These are phyloP conservation scores for Nemotelus nigrinus DNA, from an alignment of 2,888 invertebrate genomes.

Conservation along the genomic window DNA sequence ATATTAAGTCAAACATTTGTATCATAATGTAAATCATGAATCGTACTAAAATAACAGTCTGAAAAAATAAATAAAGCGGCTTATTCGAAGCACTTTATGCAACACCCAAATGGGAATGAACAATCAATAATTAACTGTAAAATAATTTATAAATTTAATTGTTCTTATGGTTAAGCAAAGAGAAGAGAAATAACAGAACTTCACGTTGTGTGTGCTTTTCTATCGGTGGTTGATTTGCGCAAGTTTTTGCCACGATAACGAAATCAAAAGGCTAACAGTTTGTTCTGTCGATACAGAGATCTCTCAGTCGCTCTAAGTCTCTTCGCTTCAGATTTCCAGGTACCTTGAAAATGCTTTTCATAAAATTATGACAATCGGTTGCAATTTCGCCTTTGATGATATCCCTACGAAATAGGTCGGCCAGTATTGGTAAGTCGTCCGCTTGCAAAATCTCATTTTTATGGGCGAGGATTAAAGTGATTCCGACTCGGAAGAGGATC, in stretches of 20 bases:
- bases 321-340: slow-evolving; percentile 75
- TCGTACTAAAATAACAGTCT: slow-evolving; percentile 22
- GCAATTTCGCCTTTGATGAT: slow-evolving; percentile 82
- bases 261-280: slow-evolving; percentile 26
- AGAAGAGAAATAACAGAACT: slow-evolving; percentile 1
- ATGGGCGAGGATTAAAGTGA: slow-evolving; percentile 83
- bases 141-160: slow-evolving; percentile 26
- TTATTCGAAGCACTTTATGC: too few relatives aligned
- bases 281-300: slow-evolving; percentile 56
- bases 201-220: too few relatives aligned
- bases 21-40: not conserved
- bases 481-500: slow-evolving; percentile 87
- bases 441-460: slow-evolving; percentile 77
- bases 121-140: not conserved
- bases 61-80: too few relatives aligned
- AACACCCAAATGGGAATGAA: too few relatives aligned
- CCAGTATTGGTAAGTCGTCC: slow-evolving; percentile 82
- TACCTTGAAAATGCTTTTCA: slow-evolving; percentile 86
- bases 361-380: slow-evolving; percentile 88
- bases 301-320: slow-evolving; percentile 61
- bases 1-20: slow-evolving; percentile 32
- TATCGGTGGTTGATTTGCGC: too few relatives aligned
- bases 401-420: slow-evolving; percentile 79
- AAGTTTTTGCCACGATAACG: too few relatives aligned
- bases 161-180: not conserved